Percentiles rank a stretch among this genome's conserved stretches.
These are phyloP conservation scores for Pocillopora verrucosa DNA, from an alignment of 64 coral and sea anemone genomes.

Conservation along the genomic window DNA sequence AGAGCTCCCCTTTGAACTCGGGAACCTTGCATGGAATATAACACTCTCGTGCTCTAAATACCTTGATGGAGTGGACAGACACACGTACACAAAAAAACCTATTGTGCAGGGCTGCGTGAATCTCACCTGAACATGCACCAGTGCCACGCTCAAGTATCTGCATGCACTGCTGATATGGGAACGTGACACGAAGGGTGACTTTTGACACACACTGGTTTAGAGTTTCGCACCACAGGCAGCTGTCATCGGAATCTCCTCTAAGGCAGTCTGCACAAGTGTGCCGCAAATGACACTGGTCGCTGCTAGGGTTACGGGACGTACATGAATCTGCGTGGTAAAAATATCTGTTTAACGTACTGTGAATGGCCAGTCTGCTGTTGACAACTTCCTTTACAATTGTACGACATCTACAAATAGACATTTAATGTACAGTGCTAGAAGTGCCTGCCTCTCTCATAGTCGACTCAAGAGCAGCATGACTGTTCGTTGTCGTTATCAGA, in stretches of 20 bases:
- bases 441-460: too few relatives aligned
- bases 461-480: too few relatives aligned
- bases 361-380: too few relatives aligned
- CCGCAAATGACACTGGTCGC: background rate
- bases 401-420: too few relatives aligned
- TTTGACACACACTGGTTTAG: conserved; percentile 32
- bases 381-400: too few relatives aligned
- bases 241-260: background rate
- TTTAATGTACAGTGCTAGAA: too few relatives aligned
- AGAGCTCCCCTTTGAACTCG: too few relatives aligned
- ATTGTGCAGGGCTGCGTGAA: background rate
- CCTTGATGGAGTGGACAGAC: too few relatives aligned
- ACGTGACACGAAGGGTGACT: conserved; percentile 28
- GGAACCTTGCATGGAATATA: too few relatives aligned
- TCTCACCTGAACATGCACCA: conserved; percentile 45
- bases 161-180: conserved; percentile 76
- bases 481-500: too few relatives aligned
- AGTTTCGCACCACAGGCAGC: conserved; percentile 76
- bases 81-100: background rate
- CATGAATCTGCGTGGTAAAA: background rate
- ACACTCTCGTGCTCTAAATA: too few relatives aligned
- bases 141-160: conserved; percentile 25
- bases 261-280: background rate
- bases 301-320: background rate
- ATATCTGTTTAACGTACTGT: too few relatives aligned